Percentiles rank a stretch among this genome's conserved stretches.
These are phyloP conservation scores for Esox niger DNA, from an alignment of 2,113 vertebrate species.

Conservation along the genomic window DNA sequence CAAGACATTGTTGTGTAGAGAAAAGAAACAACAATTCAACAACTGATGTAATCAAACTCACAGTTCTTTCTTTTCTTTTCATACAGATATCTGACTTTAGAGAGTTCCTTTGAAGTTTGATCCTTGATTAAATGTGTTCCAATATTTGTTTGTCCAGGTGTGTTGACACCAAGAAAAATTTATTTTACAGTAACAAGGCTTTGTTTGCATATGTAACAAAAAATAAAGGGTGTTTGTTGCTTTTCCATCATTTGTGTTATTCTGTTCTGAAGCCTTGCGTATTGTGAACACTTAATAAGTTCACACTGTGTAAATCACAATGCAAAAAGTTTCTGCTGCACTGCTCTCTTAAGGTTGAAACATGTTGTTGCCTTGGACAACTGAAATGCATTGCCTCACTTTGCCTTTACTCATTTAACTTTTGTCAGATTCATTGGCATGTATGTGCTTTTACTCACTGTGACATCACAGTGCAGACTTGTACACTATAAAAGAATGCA, in stretches of 20 bases:
- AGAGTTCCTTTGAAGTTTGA: too few species aligned
- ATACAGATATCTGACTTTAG: too few species aligned
- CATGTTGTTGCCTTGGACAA: too few species aligned
- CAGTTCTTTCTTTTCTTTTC: too few species aligned
- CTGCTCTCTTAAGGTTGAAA: too few species aligned
- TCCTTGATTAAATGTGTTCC: too few species aligned
- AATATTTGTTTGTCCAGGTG: neutral
- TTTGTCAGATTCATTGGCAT: slow-evolving; percentile 8
- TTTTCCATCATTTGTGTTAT: slow-evolving; percentile 3
- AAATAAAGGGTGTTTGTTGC: slow-evolving; percentile 4
- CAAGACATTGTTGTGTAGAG: too few species aligned
- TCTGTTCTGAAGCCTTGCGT: slow-evolving; percentile 4
- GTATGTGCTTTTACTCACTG: slow-evolving; percentile 7
- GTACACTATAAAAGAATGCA: neutral
- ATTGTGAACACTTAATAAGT: neutral
- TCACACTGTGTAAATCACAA: neutral
- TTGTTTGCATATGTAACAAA: neutral
- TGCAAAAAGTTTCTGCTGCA: neutral
- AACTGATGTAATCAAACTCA: too few species aligned
- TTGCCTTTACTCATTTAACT: slow-evolving; percentile 4
- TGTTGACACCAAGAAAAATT: neutral
- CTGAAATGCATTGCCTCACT: too few species aligned
- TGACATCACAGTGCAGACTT: slow-evolving; percentile 4
- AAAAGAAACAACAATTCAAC: too few species aligned
- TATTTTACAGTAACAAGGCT: neutral